Conservation (phyloP, 2,113 vertebrate genomes). For the Pampusana beccarii region DNA sequence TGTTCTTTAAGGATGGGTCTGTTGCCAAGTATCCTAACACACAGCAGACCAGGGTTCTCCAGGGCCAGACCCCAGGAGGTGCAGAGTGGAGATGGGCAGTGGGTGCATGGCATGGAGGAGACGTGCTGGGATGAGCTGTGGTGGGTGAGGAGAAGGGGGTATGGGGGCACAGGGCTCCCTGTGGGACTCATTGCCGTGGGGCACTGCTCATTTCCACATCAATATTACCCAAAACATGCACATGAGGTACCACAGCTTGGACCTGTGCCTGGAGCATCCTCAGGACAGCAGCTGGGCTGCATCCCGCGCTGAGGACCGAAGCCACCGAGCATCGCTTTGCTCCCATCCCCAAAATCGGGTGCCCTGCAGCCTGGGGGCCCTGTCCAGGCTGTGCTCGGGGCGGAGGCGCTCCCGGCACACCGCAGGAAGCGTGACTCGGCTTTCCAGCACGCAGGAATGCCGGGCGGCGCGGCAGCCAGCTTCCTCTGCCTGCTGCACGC, state of each 20-base stretch:
- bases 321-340: fast-evolving
- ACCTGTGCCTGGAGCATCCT: background rate
- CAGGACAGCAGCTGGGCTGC: background rate
- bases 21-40: background rate
- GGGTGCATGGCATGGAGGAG: background rate
- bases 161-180: fast-evolving
- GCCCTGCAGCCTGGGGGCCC: background rate
- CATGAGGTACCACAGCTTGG: background rate
- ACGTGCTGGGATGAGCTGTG: fast-evolving
- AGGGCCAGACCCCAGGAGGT: background rate
- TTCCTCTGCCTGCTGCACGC: slow-evolving; percentile 73
- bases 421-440: slow-evolving; percentile 64
- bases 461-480: slow-evolving; percentile 28
- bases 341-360: background rate
- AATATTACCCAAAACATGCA: fast-evolving
- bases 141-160: background rate
- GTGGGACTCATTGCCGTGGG: background rate
- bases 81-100: background rate
- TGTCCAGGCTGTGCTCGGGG: background rate
- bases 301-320: background rate
- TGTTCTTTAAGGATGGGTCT: fast-evolving
- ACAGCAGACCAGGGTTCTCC: background rate
- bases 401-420: slow-evolving; percentile 47
- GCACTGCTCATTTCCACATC: fast-evolving
- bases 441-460: slow-evolving; percentile 70